These are phyloP conservation scores for Trinectes maculatus DNA, from an alignment of 2,113 vertebrate species.

Conservation along the genomic window DNA sequence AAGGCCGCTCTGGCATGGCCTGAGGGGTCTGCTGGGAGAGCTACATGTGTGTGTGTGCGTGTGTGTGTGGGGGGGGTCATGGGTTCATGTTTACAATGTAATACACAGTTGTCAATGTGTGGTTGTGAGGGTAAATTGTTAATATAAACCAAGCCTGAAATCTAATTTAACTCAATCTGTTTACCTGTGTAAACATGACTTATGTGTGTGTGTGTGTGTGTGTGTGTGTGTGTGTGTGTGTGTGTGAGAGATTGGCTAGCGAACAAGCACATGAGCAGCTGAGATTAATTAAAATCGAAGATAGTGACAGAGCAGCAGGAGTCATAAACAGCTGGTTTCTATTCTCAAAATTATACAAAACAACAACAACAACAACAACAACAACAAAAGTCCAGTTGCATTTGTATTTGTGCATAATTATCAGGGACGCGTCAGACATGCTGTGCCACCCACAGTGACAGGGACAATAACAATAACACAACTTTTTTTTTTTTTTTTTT, in stretches of 20 bases:
- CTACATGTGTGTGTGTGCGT: background rate
- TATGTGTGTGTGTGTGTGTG: background rate
- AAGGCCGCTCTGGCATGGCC: constrained; percentile 56
- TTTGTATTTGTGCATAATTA: constrained; percentile 50
- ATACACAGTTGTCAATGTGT: constrained; percentile 17
- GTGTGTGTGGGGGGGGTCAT: constrained; percentile 8
- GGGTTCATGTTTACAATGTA: constrained; percentile 9
- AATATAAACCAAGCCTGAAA: constrained; percentile 41
- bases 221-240: background rate
- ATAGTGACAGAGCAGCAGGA: constrained; percentile 11
- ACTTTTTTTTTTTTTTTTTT: background rate
- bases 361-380: background rate
- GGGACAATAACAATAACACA: background rate
- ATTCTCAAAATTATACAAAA: constrained; percentile 22
- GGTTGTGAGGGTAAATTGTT: constrained; percentile 18
- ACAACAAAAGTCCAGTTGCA: constrained; percentile 46
- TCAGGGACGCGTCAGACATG: constrained; percentile 32
- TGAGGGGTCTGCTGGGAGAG: constrained; percentile 38
- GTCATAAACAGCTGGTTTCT: constrained; percentile 36
- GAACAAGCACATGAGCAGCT: background rate
- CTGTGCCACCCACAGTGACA: constrained; percentile 23
- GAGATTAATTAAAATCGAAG: constrained; percentile 17
- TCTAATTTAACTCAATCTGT: constrained; percentile 43
- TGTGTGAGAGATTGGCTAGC: too few relatives aligned
- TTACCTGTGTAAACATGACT: constrained; percentile 1